Evolutionary conservation across 2,888 invertebrate genomes (phyloP), one percentile per base, ranked within the genome.

Genomic region (Trimorus sp.): DNA sequence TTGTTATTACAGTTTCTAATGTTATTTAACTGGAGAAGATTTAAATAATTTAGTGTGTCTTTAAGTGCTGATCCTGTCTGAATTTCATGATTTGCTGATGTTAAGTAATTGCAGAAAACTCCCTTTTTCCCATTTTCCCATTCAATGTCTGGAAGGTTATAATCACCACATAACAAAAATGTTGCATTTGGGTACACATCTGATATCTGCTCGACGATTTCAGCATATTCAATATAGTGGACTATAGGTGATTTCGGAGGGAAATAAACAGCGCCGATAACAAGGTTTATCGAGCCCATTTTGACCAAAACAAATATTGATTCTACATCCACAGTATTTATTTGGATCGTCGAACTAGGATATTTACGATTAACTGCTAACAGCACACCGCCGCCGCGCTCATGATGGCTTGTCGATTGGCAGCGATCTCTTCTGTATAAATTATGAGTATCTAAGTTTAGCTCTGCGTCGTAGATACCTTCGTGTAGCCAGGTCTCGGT

Each of bases 81-180:
- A 3, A 26, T 26, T 3, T 1, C 4, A 26, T 26, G 1, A 4
- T 26, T 26, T 3, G 26, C 26, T 26, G 1, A 3, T 26, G 4
- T 14, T 38, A 12, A 58, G n/a, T 38, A 16, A 3, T 16, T 16
- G 8, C 45, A 54, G 9, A 7, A 11, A 16, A 54, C 4, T 6
- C 7, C 54, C 2, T 11, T 38, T 12, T 58, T 14, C 3, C 37
- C 37, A 58, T 37, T 38, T 16, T 37, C 37, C 58, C 58, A 58
- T 9, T 11, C 26, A 3, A 58, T 38, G n/a, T 58, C 58, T 4
- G 58, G 38, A n/a, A 58, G 37, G 7, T 58, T 58, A 7, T 37
- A 58, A 37, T 58, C 58, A 12, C 58, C 58, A 3, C 14, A n/a
- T 58, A 58, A 37, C 9, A 58, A 1, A 38, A 58, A 58, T 1